Evolutionary conservation across 2,797 vertebrate species (phyloP), one percentile per base, ranked within the genome.

Genomic region (Mormyrops attenuatus): DNA sequence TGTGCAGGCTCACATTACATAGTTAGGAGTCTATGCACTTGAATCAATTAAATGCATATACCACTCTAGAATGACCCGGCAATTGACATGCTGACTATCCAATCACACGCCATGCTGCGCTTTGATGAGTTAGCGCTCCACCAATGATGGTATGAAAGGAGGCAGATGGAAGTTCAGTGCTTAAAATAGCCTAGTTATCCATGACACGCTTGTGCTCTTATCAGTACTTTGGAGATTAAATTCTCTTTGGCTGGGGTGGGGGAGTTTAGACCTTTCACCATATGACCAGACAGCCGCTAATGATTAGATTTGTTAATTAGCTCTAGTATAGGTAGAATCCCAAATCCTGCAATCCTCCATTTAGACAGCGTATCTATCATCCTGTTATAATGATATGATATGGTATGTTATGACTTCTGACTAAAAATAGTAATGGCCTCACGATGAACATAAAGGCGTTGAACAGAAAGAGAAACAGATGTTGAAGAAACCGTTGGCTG

Each of bases 131-230:
- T 8, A 5, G n/a, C 17, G 44, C 66, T 0, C 30, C 5, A 89
- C 95, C 95, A 95, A 95, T 96, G 92, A 92, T 20, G 6, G 84
- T 11, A 17, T 30, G 1, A n/a, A 82, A 82, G 77, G 2, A 2
- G 17, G 17, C 3, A 9, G 44, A 82, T 5, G 3, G 41, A 82
- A 47, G 8, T 44, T 80, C 5, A 26, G 73, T 80, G 73, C 41
- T 47, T 82, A 47, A 82, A 82, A 82, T 44, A 82, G 34, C 5
- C 2, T 73, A 38, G 30, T 73, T 38, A 73, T 38, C 69, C 34
- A 73, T 73, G 69, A 73, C 34, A 17, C 20, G 17, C 17, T 44
- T 47, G 7, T 47, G 7, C 38, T 82, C 77, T n/a, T 82, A 44
- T 82, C 41, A 34, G 13, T 82, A 82, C 20, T n/a, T 82, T 47